Base-by-base conservation (phyloP, 2,113 vertebrate species). In the Channa maculata region DNA sequence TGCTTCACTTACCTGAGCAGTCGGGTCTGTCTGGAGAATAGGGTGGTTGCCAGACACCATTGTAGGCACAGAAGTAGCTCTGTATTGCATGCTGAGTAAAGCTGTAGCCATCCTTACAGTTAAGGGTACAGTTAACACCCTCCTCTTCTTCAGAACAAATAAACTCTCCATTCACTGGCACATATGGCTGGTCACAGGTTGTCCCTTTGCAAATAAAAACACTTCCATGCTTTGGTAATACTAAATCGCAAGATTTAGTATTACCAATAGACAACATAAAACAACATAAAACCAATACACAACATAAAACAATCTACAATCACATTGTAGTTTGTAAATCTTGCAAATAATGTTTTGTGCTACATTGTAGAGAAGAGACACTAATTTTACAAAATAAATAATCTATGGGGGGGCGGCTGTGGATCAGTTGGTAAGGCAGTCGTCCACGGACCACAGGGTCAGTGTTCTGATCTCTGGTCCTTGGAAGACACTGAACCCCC, bases 1-100 rank as follows among this genome's bases (percentile, higher is more conserved):
- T 0, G 33, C 39, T 24, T 45, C n/a, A 88, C 95, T 94, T 92
- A 99, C 98, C 77, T 71, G 98, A 98, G 86, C 98, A 99, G 79
- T 96, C 96, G 5, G 96, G 96, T 92, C 96, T 95, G 54, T 96
- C 94, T 8, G 96, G 80, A 41, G 95, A 93, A 77, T 93, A 95
- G 0, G 96, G 92, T 0, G 97, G 97, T 43, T 92, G 94, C 98
- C 98, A 99, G 66, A 96, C 38, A 3, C 96, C 97, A 65, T 98
- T 91, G 80, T 95, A 95, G 34, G 96, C 89, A 75, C 98, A 99
- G 54, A 95, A 95, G 83, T 98, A 98, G 61, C 94, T 97, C 85
- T 96, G 95, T 71, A 90, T 94, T 1, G 96, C 94, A 10, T 96
- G 94, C 85, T 96, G 96, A 75, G 97, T 95, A 83, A 99, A 93